phyloP scores from a whole-genome alignment of 2,888 invertebrate species.

The Meteorus colon region DNA sequence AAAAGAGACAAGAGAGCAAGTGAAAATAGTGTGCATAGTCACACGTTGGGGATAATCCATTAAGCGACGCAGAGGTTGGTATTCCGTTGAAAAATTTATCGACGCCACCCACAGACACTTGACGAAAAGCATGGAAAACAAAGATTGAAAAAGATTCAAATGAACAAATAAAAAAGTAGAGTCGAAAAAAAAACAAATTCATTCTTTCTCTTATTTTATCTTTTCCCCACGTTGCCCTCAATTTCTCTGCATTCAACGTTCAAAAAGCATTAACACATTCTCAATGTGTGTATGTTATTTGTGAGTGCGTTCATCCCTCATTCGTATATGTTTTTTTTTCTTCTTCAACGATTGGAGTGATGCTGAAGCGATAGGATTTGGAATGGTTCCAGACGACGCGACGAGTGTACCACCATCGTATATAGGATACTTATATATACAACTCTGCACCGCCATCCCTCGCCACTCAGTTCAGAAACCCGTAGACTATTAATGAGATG shows the following conservation, averaged over 20 bases:
- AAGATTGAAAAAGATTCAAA: slow-evolving; percentile 7
- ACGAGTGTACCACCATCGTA: slow-evolving; percentile 20
- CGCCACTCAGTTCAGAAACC: slow-evolving; percentile 20
- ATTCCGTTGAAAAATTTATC: slow-evolving; percentile 41
- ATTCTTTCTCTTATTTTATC: neutral
- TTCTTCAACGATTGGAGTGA: slow-evolving; percentile 31
- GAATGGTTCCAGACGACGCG: slow-evolving; percentile 36
- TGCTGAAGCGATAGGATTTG: slow-evolving; percentile 37
- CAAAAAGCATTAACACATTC: slow-evolving; percentile 32
- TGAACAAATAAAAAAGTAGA: slow-evolving; percentile 11
- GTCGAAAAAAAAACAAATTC: neutral
- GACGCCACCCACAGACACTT: slow-evolving; percentile 25
- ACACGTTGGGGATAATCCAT: slow-evolving; percentile 41
- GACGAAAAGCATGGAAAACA: neutral
- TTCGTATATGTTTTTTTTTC: slow-evolving; percentile 5
- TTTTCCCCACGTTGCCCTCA: neutral
- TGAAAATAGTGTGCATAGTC: slow-evolving; percentile 16
- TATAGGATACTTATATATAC: neutral
- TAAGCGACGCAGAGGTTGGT: slow-evolving; percentile 37
- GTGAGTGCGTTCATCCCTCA: slow-evolving; percentile 16
- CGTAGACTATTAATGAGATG: slow-evolving; percentile 43
- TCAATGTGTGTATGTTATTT: slow-evolving; percentile 2
- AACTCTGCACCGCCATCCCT: slow-evolving; percentile 24
- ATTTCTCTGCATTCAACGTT: slow-evolving; percentile 18
- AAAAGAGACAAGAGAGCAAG: slow-evolving; percentile 1